Percentiles rank a stretch among this genome's conserved stretches.
phyloP scores from a whole-genome alignment of 2,888 invertebrate species.

The Agapostemon virescens region DNA sequence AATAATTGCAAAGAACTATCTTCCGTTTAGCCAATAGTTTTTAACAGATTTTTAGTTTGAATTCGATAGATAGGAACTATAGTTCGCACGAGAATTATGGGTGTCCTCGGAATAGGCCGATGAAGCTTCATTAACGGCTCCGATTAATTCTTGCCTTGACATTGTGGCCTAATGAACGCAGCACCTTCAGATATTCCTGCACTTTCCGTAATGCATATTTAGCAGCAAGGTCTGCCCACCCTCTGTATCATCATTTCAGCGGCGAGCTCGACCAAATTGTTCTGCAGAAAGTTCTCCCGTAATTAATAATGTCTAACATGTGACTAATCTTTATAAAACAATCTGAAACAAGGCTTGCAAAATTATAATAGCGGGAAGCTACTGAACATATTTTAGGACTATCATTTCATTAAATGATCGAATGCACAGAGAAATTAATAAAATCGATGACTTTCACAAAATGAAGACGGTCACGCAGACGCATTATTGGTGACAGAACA shows the following conservation, averaged over 20 bases:
- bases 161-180: conserved; percentile 20
- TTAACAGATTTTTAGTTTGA: no score
- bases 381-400: no score
- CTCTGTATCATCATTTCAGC: background rate
- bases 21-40: no score
- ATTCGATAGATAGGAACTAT: background rate
- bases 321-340: background rate
- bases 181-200: conserved; percentile 25
- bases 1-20: no score
- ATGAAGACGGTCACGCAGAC: no score
- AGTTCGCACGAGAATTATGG: background rate
- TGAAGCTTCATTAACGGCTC: conserved; percentile 2
- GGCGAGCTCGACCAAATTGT: background rate
- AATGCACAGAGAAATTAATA: no score
- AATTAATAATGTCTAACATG: background rate
- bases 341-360: background rate
- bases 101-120: background rate
- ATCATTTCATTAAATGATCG: no score
- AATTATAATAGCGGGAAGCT: no score
- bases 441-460: no score
- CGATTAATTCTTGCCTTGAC: conserved; percentile 9
- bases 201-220: conserved; percentile 26
- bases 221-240: conserved; percentile 7
- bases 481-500: no score
- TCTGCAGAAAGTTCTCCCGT: background rate